Conservation (phyloP, 2,888 invertebrate genomes). For the Alloplasta piceator region DNA sequence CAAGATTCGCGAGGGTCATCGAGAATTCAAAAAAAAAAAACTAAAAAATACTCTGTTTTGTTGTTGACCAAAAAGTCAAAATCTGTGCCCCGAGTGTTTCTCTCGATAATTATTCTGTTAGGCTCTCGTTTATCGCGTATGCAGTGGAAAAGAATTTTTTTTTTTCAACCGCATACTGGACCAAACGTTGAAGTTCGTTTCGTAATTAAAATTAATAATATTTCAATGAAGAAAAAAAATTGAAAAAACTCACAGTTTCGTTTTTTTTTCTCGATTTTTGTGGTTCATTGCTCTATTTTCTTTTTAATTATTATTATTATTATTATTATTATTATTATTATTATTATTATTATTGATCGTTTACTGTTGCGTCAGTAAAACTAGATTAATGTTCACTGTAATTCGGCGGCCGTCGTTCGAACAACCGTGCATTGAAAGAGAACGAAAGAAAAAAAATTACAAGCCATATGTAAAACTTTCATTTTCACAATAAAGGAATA, state of each 20-base stretch:
- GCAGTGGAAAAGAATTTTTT: neutral
- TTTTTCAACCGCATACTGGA: neutral
- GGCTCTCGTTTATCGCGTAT: conserved; percentile 12
- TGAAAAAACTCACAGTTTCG: conserved; percentile 49
- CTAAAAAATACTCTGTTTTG: neutral
- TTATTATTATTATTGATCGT: conserved; percentile 66
- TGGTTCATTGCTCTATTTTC: conserved; percentile 44
- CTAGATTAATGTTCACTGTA: conserved; percentile 76
- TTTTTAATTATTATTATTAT: conserved; percentile 69
- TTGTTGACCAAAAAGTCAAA: conserved; percentile 11
- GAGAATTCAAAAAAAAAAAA: neutral
- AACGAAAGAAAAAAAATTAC: conserved; percentile 12
- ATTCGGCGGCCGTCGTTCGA: conserved; percentile 2
- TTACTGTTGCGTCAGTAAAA: conserved; percentile 67
- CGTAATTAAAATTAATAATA: conserved; percentile 39
- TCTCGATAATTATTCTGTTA: conserved; percentile 16
- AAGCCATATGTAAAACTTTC: conserved; percentile 80
- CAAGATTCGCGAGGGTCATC: conserved; percentile 8
- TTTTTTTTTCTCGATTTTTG: conserved; percentile 60
- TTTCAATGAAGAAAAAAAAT: conserved; percentile 40
- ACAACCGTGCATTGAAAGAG: conserved; percentile 69
- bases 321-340: too few relatives aligned
- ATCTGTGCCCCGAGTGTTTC: conserved; percentile 49
- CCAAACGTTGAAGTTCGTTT: conserved; percentile 23
- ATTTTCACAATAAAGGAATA: conserved; percentile 69